Conservation (phyloP, 2,888 invertebrate species). For the Esperia sulphurella region DNA sequence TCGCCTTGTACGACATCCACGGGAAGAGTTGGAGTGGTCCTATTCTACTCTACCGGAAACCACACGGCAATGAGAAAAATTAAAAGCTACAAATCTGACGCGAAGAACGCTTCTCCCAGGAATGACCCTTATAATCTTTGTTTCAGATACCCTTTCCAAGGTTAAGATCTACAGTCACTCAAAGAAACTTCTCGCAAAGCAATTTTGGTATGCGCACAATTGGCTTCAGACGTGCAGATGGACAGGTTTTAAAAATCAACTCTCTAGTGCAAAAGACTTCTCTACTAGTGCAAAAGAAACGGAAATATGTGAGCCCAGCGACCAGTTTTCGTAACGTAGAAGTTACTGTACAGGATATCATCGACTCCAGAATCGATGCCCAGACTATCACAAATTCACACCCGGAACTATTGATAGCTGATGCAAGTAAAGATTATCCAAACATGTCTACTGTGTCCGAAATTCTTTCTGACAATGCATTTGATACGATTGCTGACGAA, state of each 20-base stretch:
- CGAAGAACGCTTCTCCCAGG: too few relatives aligned
- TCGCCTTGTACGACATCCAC: too few relatives aligned
- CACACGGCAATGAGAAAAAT: too few relatives aligned
- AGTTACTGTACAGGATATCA: conserved; percentile 33
- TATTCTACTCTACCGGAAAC: too few relatives aligned
- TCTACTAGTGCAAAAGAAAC: not conserved
- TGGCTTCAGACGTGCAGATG: conserved; percentile 38
- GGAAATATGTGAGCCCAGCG: not conserved
- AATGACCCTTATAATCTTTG: too few relatives aligned
- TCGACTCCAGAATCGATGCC: conserved; percentile 21
- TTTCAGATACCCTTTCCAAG: too few relatives aligned
- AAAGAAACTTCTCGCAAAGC: not conserved
- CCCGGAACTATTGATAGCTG: conserved; percentile 2
- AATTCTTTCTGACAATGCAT: too few relatives aligned
- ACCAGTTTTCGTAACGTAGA: conserved; percentile 14
- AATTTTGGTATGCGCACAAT: conserved; percentile 27
- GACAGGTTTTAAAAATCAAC: conserved; percentile 44
- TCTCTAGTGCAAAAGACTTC: conserved; percentile 37
- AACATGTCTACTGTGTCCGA: not conserved
- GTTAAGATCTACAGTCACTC: too few relatives aligned
- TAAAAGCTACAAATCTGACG: too few relatives aligned
- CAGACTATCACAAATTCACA: conserved; percentile 9
- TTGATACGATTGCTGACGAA: too few relatives aligned
- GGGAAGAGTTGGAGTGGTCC: too few relatives aligned
- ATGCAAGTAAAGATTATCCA: not conserved